phyloP scores from a whole-genome alignment of 2,113 vertebrate genomes.

The Malurus cyaneus region DNA sequence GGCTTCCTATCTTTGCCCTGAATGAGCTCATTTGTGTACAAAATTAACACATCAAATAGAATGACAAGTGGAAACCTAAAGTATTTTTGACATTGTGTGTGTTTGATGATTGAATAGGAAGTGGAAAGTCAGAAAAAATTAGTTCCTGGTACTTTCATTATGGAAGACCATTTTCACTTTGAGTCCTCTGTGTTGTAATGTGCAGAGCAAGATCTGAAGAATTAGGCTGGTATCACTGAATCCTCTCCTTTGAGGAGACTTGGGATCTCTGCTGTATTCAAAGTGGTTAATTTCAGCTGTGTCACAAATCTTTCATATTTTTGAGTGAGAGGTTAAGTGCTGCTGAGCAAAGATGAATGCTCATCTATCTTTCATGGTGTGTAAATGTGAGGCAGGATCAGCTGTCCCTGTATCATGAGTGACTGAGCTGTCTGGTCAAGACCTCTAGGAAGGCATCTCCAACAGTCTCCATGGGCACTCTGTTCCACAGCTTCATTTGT shows the following conservation, averaged over 20 bases:
- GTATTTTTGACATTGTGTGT: not conserved
- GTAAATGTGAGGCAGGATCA: not conserved
- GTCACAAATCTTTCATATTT: not conserved
- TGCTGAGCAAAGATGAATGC: not conserved
- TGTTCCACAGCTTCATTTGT: not conserved
- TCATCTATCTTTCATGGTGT: not conserved
- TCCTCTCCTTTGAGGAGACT: not conserved
- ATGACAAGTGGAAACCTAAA: not conserved
- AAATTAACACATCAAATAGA: not conserved
- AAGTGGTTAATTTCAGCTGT: not conserved
- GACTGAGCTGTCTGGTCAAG: not conserved
- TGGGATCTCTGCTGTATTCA: not conserved
- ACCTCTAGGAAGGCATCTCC: not conserved
- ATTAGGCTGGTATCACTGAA: not conserved
- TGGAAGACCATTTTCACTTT: not conserved
- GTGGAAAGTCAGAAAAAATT: not conserved
- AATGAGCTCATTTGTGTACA: not conserved
- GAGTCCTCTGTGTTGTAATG: fast-evolving
- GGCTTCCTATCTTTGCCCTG: not conserved
- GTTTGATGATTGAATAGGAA: not conserved
- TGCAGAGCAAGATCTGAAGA: not conserved
- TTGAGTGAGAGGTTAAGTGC: not conserved
- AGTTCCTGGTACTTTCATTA: not conserved
- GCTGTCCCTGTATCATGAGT: not conserved
- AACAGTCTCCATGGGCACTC: not conserved